Base-by-base conservation (phyloP, 2,888 invertebrate species). In the Tetragnatha montana region DNA sequence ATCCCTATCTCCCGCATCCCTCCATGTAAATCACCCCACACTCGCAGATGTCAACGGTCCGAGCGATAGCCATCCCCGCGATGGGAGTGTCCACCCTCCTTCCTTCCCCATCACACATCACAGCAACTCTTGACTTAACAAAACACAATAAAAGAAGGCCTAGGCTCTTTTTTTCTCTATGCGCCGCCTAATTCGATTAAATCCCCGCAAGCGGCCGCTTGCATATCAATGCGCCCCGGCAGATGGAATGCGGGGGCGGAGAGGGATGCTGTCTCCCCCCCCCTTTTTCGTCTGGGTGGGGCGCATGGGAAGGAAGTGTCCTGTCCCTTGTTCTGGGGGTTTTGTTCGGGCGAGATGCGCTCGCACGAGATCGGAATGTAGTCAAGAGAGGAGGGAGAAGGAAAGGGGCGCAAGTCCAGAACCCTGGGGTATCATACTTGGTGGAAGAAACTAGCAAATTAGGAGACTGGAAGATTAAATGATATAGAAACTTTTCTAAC, bases 131-230 rank as follows among this genome's bases (percentile, higher is more conserved):
- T 60, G 17, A 60, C 60, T 17, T 60, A 17, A 60, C 60, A 60
- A 60, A 17, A 35, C 35, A 71, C 19, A 22, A 50, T 19, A 78
- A 50, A 14, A 6, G 50, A 17, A 51, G 8, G 49, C 78, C 19
- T 6, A 49, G 10, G 49, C 19, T 35, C 78, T 12, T 7, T 50
- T 17, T 78, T 51, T 21, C 21, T 49, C 7, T 8, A 2, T 35
- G 35, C 4, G 78, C 21, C 47, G 35, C 76, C 76, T 84, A 84
- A 84, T 84, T 84, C 84, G 84, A 84, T 84, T 84, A 84, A 84
- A 84, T 6, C 68, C 84, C 50, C 75, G 68, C 69, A 76, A 84
- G 82, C 60, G 82, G 82, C 71, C 71, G 68, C 47, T 71, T 71
- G 78, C 78, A 78, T 78, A 78, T 78, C 78, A 78, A 78, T 78